A percentile compares a stretch with the other conserved stretches of the same genome.
phyloP scores from a whole-genome alignment of 2,113 vertebrate species.

The Limanda limanda region DNA sequence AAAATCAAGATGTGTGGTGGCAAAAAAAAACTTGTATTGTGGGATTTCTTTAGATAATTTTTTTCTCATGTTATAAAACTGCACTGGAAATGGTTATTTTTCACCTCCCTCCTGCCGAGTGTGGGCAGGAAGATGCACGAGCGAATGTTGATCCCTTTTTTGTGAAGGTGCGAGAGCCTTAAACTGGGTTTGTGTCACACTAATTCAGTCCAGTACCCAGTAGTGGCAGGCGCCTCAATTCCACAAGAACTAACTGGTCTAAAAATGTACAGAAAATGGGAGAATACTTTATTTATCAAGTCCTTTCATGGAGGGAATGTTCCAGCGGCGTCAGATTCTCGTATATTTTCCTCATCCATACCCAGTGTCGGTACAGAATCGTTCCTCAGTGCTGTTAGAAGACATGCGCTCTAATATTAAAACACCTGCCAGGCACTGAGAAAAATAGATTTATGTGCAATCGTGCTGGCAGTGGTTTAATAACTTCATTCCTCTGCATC shows the following conservation, averaged over 20 bases:
- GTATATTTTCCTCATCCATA: not conserved
- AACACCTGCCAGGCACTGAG: conserved; percentile 27
- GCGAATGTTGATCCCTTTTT: conserved; percentile 7
- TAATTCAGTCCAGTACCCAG: not conserved
- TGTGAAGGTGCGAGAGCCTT: conserved; percentile 42
- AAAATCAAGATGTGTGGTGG: conserved; percentile 31
- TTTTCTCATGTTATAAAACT: conserved; percentile 22
- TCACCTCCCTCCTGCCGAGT: not conserved
- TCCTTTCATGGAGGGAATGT: conserved; percentile 21
- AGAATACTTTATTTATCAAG: conserved; percentile 10
- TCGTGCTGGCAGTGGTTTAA: conserved; percentile 13
- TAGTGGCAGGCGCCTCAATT: conserved; percentile 26
- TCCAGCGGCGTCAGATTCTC: not conserved
- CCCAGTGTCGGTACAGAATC: conserved; percentile 18
- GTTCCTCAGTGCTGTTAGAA: conserved; percentile 19
- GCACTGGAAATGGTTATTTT: conserved; percentile 39
- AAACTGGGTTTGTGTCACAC: conserved; percentile 7
- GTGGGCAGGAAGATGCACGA: conserved; percentile 6
- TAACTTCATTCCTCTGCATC: conserved; percentile 5
- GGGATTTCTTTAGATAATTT: conserved; percentile 15
- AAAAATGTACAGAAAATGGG: not conserved
- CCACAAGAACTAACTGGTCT: conserved; percentile 22
- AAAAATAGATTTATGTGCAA: conserved; percentile 26
- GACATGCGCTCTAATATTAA: conserved; percentile 26
- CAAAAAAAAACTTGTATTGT: conserved; percentile 35